Percentiles rank a stretch among this genome's conserved stretches.
These are phyloP conservation scores for Oreochromis tanganicae DNA, from an alignment of 2,113 vertebrate species.

Conservation along the genomic window DNA sequence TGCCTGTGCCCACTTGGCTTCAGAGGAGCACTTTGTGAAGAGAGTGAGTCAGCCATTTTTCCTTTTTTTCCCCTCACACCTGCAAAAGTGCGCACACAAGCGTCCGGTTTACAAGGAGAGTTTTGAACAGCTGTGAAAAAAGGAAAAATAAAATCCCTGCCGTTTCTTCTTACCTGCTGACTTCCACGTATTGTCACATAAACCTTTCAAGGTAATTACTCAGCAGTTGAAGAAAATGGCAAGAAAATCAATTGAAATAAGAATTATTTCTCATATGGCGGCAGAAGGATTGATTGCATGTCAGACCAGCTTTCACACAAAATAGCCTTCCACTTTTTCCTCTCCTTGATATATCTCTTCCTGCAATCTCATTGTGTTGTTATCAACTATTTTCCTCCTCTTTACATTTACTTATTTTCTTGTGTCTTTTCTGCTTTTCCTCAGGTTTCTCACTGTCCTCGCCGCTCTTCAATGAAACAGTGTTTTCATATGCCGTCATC, in stretches of 20 bases:
- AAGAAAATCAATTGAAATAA: background rate
- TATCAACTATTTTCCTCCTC: background rate
- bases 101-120: background rate
- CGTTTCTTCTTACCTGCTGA: background rate
- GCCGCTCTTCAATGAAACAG: conserved; percentile 85
- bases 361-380: background rate
- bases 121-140: background rate
- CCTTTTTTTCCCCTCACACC: background rate
- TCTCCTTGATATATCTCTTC: background rate
- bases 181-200: background rate
- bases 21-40: conserved; percentile 85
- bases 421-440: background rate
- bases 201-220: conserved; percentile 17
- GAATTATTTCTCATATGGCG: background rate
- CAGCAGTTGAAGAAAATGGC: background rate
- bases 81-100: background rate
- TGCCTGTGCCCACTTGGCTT: conserved; percentile 93
- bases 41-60: conserved; percentile 75
- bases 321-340: background rate
- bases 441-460: conserved; percentile 82
- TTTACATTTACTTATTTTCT: conserved; percentile 3
- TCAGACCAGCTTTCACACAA: background rate
- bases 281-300: background rate
- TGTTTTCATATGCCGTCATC: conserved; percentile 81
- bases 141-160: background rate